Evolutionary conservation across 2,797 vertebrate species (phyloP).

Genomic region (Pseudotriccus pelzelni): DNA sequence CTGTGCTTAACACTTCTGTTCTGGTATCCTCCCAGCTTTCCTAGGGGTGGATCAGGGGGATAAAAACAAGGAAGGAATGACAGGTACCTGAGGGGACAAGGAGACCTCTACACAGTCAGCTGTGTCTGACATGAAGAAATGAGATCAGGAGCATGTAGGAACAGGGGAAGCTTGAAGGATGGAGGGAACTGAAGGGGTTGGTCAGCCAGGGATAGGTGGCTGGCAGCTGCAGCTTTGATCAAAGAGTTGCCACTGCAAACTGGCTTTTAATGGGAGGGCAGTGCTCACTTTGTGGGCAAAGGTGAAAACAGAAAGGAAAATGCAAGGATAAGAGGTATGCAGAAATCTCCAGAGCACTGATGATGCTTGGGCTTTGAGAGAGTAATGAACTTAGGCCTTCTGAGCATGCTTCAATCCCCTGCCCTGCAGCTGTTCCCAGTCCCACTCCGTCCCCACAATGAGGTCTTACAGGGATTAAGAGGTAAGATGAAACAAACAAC

Average conservation of each 20-base stretch:
- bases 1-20: background rate
- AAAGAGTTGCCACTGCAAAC: background rate
- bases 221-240: background rate
- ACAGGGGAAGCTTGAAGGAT: background rate
- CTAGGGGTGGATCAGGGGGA: background rate
- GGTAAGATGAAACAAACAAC: slow-evolving; percentile 51
- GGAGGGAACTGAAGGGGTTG: background rate
- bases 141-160: fast-evolving
- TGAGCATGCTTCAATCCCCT: background rate
- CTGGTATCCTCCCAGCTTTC: background rate
- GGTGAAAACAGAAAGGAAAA: background rate
- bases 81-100: background rate
- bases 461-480: slow-evolving; percentile 39
- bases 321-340: background rate
- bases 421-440: background rate
- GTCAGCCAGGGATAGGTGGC: background rate
- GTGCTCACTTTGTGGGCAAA: background rate
- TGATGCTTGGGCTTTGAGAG: background rate
- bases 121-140: background rate
- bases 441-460: background rate
- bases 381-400: background rate
- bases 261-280: background rate
- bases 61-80: background rate
- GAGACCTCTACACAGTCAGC: background rate
- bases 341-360: background rate